Evolutionary conservation across 23 tunicate species (phyloP).

Genomic region (Styela plicata): DNA sequence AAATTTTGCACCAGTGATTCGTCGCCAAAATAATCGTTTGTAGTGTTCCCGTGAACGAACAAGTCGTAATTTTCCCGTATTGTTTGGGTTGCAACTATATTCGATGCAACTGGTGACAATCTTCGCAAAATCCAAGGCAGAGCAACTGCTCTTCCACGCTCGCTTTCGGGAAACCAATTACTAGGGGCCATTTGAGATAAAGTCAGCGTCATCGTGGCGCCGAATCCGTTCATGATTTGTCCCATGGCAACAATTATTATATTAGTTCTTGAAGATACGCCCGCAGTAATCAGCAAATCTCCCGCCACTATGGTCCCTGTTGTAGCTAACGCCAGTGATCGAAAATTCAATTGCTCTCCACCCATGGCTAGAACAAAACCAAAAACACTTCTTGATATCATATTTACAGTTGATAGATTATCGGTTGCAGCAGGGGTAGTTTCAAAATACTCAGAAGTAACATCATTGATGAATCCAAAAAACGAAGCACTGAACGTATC

Average conservation of each 20-base stretch:
- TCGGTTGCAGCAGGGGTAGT: background rate
- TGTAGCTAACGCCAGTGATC: constrained; percentile 9
- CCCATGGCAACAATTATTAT: constrained; percentile 5
- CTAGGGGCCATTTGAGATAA: constrained; percentile 25
- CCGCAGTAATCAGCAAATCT: constrained; percentile 14
- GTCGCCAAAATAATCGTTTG: background rate
- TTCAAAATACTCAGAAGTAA: constrained; percentile 8
- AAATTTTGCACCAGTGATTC: background rate
- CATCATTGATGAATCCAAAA: constrained; percentile 27
- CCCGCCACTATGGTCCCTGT: constrained; percentile 12
- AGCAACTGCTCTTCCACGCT: constrained; percentile 17
- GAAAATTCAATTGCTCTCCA: constrained; percentile 1
- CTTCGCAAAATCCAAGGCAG: constrained; percentile 19
- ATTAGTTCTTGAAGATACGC: constrained; percentile 8
- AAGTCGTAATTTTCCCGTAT: background rate
- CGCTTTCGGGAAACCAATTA: constrained; percentile 22
- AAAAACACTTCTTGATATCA: constrained; percentile 23
- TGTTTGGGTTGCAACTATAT: constrained; percentile 14
- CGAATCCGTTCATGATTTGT: constrained; percentile 23
- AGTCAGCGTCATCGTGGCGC: constrained; percentile 21
- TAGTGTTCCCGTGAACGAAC: background rate
- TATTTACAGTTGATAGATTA: constrained; percentile 8
- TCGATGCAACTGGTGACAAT: constrained; percentile 9
- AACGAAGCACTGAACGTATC: constrained; percentile 27
- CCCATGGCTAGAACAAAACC: constrained; percentile 25